Percentiles rank a stretch among this genome's conserved stretches.
phyloP scores from a whole-genome alignment of 2,113 vertebrate genomes.

The Mystacornis crossleyi region DNA sequence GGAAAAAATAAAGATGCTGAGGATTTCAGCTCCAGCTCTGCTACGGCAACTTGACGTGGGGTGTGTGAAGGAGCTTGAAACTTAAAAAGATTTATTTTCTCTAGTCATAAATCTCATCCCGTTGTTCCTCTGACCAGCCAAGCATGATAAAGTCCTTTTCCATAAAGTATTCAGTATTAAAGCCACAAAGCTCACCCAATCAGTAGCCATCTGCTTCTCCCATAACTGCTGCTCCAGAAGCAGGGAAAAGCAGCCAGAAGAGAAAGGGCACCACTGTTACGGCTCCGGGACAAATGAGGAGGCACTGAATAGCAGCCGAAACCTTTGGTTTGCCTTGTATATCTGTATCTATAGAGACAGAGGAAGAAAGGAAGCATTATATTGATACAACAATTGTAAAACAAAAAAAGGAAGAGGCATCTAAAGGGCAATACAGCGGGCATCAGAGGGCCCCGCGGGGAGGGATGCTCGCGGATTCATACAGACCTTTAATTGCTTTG shows the following conservation, averaged over 20 bases:
- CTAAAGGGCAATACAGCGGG: constrained; percentile 77
- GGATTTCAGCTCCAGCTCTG: constrained; percentile 1
- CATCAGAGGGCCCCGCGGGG: constrained; percentile 70
- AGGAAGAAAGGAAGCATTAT: constrained; percentile 83
- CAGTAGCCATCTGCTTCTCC: constrained; percentile 90
- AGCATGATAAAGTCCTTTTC: constrained; percentile 87
- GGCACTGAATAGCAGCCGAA: constrained; percentile 75
- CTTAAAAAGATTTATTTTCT: constrained; percentile 82
- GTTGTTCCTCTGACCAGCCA: constrained; percentile 81
- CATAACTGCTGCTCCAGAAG: constrained; percentile 78
- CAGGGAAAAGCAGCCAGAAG: constrained; percentile 69
- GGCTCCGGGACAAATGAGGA: constrained; percentile 80
- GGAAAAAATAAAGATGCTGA: not conserved
- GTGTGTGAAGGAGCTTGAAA: constrained; percentile 66
- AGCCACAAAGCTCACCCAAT: constrained; percentile 87
- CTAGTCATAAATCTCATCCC: constrained; percentile 79
- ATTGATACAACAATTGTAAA: constrained; percentile 81
- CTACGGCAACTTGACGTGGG: constrained; percentile 43
- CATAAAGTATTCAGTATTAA: constrained; percentile 87
- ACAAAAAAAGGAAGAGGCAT: constrained; percentile 79
- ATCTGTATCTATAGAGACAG: constrained; percentile 85
- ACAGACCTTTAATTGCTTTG: constrained; percentile 79
- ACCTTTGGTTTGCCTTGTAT: constrained; percentile 76
- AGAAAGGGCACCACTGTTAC: constrained; percentile 81
- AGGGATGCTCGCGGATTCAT: constrained; percentile 74